Evolutionary conservation across 2,888 invertebrate genomes (phyloP).

Genomic region (Macrosiphum euphorbiae): DNA sequence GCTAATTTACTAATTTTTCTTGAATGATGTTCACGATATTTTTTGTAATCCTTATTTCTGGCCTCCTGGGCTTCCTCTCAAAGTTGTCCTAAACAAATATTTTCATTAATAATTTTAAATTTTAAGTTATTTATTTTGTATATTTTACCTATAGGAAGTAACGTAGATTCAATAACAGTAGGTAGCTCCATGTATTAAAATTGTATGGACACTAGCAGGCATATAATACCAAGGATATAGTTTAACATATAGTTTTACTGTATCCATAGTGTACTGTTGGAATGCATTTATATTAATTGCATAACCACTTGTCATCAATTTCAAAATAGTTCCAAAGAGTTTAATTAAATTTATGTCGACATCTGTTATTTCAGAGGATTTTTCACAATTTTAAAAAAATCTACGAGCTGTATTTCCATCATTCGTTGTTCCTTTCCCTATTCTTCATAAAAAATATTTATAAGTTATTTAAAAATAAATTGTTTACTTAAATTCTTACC

Average conservation of each 20-base stretch:
- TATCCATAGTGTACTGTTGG: conserved; percentile 6
- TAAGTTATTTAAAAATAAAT: too few relatives aligned
- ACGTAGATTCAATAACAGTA: conserved; percentile 4
- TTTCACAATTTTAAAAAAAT: background rate
- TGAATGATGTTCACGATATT: conserved; percentile 4
- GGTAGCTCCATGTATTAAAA: conserved; percentile 28
- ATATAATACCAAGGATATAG: conserved; percentile 12
- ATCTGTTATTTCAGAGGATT: background rate
- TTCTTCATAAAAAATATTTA: too few relatives aligned
- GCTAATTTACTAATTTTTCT: conserved; percentile 29
- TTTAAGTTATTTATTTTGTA: too few relatives aligned
- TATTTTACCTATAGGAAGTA: too few relatives aligned
- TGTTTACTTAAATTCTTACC: background rate
- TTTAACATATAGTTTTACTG: conserved; percentile 1
- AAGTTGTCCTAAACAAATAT: conserved; percentile 10
- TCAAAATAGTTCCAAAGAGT: background rate
- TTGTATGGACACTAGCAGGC: background rate
- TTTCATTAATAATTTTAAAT: conserved; percentile 15
- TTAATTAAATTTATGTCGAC: background rate
- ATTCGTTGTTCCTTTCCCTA: too few relatives aligned
- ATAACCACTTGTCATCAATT: background rate
- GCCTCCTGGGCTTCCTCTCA: too few relatives aligned
- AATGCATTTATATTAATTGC: conserved; percentile 17
- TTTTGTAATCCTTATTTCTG: conserved; percentile 13
- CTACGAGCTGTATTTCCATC: too few relatives aligned